Percentiles rank a stretch among this genome's conserved stretches.
Evolutionary conservation across 37 sponge, comb jelly and placozoan genomes (phyloP).

Genomic region (Beroe ovata): DNA sequence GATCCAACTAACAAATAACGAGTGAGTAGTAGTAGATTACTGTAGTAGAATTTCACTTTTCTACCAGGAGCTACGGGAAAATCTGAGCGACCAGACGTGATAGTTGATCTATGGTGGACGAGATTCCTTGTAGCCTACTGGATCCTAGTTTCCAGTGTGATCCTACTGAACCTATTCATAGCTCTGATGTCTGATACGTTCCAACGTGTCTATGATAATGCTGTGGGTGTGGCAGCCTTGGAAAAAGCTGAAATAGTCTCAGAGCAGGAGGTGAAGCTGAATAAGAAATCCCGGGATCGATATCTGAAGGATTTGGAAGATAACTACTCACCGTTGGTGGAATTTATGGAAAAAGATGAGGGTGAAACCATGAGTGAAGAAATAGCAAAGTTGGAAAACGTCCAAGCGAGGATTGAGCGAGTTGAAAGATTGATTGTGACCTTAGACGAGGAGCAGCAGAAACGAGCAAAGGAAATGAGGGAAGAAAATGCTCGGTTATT

Average conservation of each 20-base stretch:
- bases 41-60: too few species aligned
- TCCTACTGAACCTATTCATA: slow-evolving; percentile 55
- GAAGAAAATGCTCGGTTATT: not conserved
- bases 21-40: too few species aligned
- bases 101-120: slow-evolving; percentile 56
- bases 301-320: slow-evolving; percentile 42
- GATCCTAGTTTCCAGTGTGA: slow-evolving; percentile 63
- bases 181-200: slow-evolving; percentile 58
- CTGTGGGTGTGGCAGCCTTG: slow-evolving; percentile 51
- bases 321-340: slow-evolving; percentile 37
- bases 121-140: slow-evolving; percentile 51
- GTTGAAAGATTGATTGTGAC: not conserved
- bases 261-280: slow-evolving; percentile 46
- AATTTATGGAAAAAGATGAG: slow-evolving; percentile 19
- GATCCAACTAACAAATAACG: too few species aligned
- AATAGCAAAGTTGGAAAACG: not conserved
- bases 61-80: too few species aligned
- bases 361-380: slow-evolving; percentile 20
- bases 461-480: not conserved
- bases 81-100: not conserved
- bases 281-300: slow-evolving; percentile 42
- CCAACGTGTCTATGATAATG: slow-evolving; percentile 57
- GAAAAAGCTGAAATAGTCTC: slow-evolving; percentile 57
- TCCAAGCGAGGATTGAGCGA: slow-evolving; percentile 8
- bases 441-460: not conserved